These are phyloP conservation scores for Theristicus caerulescens DNA, from an alignment of 2,113 vertebrate genomes.

Conservation along the genomic window DNA sequence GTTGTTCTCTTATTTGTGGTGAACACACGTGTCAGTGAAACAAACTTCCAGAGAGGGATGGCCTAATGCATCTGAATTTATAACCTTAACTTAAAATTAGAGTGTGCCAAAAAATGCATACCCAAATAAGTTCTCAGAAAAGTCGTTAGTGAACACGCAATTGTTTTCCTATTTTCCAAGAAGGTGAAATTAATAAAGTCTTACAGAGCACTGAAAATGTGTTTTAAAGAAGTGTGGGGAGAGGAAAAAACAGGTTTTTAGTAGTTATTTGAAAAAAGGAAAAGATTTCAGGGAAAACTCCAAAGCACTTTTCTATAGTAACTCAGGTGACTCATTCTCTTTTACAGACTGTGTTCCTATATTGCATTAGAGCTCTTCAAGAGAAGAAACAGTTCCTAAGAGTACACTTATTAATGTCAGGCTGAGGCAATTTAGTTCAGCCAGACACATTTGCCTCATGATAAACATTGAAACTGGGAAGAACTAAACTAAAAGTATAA, in stretches of 20 bases:
- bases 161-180: background rate
- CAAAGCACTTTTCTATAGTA: background rate
- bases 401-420: background rate
- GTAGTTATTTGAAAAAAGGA: background rate
- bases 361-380: background rate
- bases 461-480: background rate
- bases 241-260: background rate
- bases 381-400: background rate
- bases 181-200: background rate
- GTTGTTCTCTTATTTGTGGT: accelerated
- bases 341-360: background rate
- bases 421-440: background rate
- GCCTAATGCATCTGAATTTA: background rate
- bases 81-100: background rate
- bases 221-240: background rate
- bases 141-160: background rate
- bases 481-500: background rate
- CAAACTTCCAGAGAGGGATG: background rate
- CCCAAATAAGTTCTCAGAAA: background rate
- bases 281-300: background rate
- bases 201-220: background rate
- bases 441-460: background rate
- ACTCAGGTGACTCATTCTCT: background rate
- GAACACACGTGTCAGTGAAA: background rate
- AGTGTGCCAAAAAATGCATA: background rate